Percentiles rank a stretch among this genome's conserved stretches.
phyloP scores from a whole-genome alignment of 2,888 invertebrate genomes.

The Epinotia nisella region DNA sequence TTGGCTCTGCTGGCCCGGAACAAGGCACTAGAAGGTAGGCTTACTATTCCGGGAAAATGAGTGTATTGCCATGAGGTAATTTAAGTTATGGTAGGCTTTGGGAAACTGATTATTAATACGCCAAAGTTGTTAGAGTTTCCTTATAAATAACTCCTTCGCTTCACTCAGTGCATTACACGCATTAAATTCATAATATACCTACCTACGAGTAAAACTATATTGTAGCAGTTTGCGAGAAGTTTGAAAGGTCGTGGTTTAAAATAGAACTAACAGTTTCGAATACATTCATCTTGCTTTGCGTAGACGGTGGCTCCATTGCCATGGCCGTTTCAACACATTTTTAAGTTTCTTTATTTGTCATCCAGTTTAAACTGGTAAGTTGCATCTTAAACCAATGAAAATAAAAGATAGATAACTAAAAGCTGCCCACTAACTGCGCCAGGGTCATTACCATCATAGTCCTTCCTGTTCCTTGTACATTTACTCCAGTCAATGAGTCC shows the following conservation, averaged over 20 bases:
- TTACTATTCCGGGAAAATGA: not conserved
- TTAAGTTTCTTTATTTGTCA: not conserved
- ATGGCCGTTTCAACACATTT: not conserved
- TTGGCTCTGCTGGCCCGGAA: slow-evolving; percentile 93
- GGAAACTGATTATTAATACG: too few relatives aligned
- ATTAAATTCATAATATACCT: too few relatives aligned
- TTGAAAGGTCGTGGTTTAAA: not conserved
- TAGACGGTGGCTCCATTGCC: not conserved
- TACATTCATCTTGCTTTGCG: not conserved
- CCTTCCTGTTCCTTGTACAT: slow-evolving; percentile 40
- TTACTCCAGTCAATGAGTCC: slow-evolving; percentile 15
- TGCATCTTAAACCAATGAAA: slow-evolving; percentile 21
- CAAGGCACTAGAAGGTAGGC: slow-evolving; percentile 94
- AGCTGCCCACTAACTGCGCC: slow-evolving; percentile 30
- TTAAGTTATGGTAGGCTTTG: too few relatives aligned
- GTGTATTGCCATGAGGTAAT: not conserved
- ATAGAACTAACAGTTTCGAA: not conserved
- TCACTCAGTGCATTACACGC: too few relatives aligned
- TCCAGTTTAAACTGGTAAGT: slow-evolving; percentile 23
- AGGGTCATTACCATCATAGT: slow-evolving; percentile 20
- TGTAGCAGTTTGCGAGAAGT: not conserved
- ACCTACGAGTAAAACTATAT: too few relatives aligned
- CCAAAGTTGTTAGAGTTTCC: too few relatives aligned
- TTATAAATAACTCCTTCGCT: too few relatives aligned
- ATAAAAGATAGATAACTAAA: slow-evolving; percentile 35